Evolutionary conservation across 2,113 vertebrate species (phyloP).

Genomic region (Poicephalus gulielmi): DNA sequence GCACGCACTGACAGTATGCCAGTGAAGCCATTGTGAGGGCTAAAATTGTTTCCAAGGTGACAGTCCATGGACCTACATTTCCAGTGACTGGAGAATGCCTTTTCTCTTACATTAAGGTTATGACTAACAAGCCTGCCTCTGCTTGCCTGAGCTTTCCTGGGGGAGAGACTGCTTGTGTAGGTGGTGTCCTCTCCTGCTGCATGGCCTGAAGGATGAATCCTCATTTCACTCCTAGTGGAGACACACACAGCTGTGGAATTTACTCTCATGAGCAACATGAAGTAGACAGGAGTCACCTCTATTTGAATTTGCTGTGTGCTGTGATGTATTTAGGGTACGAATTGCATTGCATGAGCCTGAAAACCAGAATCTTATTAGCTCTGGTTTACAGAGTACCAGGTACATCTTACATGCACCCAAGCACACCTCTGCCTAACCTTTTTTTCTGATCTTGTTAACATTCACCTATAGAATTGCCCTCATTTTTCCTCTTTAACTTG

Average conservation of each 20-base stretch:
- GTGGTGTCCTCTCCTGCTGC: neutral
- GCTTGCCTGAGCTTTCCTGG: neutral
- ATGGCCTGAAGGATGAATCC: neutral
- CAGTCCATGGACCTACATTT: neutral
- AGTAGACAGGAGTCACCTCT: neutral
- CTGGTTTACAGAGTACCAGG: neutral
- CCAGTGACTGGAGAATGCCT: constrained; percentile 6
- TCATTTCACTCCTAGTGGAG: neutral
- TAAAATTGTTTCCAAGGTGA: neutral
- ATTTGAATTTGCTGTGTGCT: neutral
- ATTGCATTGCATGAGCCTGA: neutral
- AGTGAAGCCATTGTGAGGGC: neutral
- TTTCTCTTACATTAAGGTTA: neutral
- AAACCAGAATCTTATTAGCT: neutral
- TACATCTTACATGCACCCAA: neutral
- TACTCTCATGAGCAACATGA: neutral
- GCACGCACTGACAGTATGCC: neutral
- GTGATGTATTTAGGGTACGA: neutral
- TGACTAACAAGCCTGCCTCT: neutral
- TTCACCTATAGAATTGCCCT: neutral
- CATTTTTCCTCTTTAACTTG: neutral
- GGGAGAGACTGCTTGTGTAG: neutral
- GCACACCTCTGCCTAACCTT: neutral
- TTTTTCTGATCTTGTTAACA: neutral
- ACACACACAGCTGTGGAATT: neutral